phyloP scores from a whole-genome alignment of 1,140 invertebrate species.

The Myzus persicae region DNA sequence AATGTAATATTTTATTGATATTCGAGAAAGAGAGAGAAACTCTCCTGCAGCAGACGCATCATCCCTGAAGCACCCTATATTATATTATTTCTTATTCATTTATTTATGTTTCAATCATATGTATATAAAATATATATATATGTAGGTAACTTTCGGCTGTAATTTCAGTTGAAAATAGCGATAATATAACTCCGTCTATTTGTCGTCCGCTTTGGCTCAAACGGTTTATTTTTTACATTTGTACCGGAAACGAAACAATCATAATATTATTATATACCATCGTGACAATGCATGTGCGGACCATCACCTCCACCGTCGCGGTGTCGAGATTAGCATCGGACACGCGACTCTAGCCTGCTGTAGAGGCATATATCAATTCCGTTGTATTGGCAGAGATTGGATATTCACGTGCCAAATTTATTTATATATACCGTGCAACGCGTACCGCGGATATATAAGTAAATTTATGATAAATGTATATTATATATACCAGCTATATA shows the following conservation, averaged over 20 bases:
- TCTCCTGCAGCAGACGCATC: neutral
- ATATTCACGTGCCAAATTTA: constrained; percentile 53
- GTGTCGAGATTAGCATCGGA: constrained; percentile 1
- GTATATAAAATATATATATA: neutral
- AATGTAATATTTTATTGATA: neutral
- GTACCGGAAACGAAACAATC: neutral
- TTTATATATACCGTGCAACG: neutral
- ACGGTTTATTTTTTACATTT: neutral
- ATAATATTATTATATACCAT: neutral
- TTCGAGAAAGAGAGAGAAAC: neutral
- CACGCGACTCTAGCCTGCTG: neutral
- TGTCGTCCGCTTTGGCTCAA: neutral
- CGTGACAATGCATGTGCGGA: neutral
- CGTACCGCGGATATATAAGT: neutral
- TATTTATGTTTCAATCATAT: neutral
- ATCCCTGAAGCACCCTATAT: neutral
- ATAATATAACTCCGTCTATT: neutral
- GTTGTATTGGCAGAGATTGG: neutral
- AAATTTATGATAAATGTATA: constrained; percentile 20
- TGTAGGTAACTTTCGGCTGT: neutral
- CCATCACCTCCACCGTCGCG: neutral
- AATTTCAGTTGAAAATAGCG: neutral
- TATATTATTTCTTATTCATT: neutral
- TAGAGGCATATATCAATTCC: neutral
- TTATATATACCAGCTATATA: neutral